Evolutionary conservation across 2,797 vertebrate genomes (phyloP), one percentile per base, ranked within the genome.

Genomic region (Oreochromis grahami): DNA sequence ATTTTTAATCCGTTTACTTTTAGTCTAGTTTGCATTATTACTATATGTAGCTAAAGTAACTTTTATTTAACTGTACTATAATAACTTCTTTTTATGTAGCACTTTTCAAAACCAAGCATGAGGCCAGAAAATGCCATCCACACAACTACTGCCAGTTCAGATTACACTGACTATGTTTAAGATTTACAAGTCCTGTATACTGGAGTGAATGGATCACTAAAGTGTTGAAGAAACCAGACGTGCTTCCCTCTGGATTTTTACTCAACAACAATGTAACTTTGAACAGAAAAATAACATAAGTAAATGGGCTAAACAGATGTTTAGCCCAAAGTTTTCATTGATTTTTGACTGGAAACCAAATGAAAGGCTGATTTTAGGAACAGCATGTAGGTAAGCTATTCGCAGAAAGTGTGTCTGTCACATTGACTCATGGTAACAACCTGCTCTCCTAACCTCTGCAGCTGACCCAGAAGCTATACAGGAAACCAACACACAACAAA

Each of bases 401-500:
- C 50, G 48, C 26, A 90, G 43, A 79, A 88, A 79, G 70, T 60
- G 60, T 84, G 76, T 90, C 84, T 52, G 50, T 76, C 83, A 78
- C 52, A 52, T 38, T 86, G 72, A 86, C 74, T 78, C 56, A 12
- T 43, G 29, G 72, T 43, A 41, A 55, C 51, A 79, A 86, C 74
- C 77, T 63, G 70, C 38, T 77, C 63, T 68, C 41, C 76, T 76
- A 83, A 84, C 81, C 21, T 87, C 77, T 3, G 36, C 14, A 11
- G 50, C 85, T 93, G 88, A 94, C 89, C 89, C 85, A 92, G 79
- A 92, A 92, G 85, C 82, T 12, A 21, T 55, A 43, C n/a, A 70
- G 72, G n/a, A 78, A 90, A 78, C 45, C 45, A 52, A 79, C 55
- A 78, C 83, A 87, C 79, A 78, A 79, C 72, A 77, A 83, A 90